Evolutionary conservation across 2,113 vertebrate genomes (phyloP).

Genomic region (Formicarius rufipectus): DNA sequence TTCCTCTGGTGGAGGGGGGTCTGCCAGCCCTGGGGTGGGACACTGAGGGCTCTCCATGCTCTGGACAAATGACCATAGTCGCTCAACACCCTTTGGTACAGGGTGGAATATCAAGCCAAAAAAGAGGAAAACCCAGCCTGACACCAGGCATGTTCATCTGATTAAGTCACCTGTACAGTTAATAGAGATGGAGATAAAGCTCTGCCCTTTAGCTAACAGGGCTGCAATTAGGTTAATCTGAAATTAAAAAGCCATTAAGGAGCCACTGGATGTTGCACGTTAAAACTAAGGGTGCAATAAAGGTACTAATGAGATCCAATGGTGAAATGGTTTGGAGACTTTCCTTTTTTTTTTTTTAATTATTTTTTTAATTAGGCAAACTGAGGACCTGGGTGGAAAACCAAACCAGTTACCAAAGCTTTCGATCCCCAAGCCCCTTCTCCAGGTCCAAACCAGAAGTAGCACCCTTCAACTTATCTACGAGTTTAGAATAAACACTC

Average conservation of each 20-base stretch:
- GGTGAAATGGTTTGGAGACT: neutral
- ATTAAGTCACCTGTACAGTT: neutral
- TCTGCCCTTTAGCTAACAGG: neutral
- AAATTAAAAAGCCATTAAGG: neutral
- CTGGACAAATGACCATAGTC: neutral
- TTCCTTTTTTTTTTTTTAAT: neutral
- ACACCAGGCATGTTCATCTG: neutral
- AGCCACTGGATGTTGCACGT: neutral
- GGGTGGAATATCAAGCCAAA: neutral
- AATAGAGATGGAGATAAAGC: slow-evolving; percentile 1
- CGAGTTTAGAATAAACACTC: neutral
- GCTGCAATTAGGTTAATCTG: slow-evolving; percentile 17
- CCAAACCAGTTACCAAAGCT: neutral
- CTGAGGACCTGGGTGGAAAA: neutral
- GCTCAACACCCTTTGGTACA: neutral
- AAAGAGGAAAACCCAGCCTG: neutral
- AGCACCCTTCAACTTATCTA: neutral
- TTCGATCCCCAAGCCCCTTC: neutral
- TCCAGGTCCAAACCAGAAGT: neutral
- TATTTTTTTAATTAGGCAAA: neutral
- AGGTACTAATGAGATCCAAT: neutral
- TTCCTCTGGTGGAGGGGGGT: neutral
- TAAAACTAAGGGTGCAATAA: neutral
- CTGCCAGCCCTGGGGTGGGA: neutral
- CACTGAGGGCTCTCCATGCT: neutral